phyloP scores from a whole-genome alignment of 2,797 vertebrate species.

The Lacerta agilis region DNA sequence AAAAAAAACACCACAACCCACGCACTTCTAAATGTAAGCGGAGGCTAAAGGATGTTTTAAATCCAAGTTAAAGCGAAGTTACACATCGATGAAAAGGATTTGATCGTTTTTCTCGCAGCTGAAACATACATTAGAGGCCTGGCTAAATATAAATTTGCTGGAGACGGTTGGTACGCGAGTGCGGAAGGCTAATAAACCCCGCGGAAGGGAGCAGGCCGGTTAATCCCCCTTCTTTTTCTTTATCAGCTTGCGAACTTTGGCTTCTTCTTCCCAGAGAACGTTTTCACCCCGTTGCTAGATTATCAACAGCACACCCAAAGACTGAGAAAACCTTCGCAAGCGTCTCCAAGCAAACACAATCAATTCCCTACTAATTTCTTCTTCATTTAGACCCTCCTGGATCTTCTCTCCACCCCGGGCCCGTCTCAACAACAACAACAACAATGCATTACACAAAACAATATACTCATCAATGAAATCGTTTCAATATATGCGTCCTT shows the following conservation, averaged over 20 bases:
- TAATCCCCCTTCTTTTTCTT: too few relatives aligned
- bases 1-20: rapidly evolving
- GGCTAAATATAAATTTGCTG: not conserved
- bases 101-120: not conserved
- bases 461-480: not conserved
- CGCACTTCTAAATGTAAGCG: not conserved
- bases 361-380: not conserved
- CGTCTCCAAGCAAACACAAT: not conserved
- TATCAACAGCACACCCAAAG: not conserved
- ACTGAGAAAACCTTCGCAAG: not conserved
- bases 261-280: not conserved
- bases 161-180: too few relatives aligned
- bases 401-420: not conserved
- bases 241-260: too few relatives aligned
- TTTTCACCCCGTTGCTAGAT: too few relatives aligned
- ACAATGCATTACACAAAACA: not conserved
- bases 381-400: not conserved
- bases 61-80: not conserved
- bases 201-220: not conserved
- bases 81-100: not conserved
- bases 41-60: not conserved
- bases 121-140: not conserved
- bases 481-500: too few relatives aligned
- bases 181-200: too few relatives aligned
- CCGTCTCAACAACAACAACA: not conserved